Percentiles rank a stretch among this genome's conserved stretches.
phyloP scores from a whole-genome alignment of 2,113 vertebrate species.

The Arenaria interpres region DNA sequence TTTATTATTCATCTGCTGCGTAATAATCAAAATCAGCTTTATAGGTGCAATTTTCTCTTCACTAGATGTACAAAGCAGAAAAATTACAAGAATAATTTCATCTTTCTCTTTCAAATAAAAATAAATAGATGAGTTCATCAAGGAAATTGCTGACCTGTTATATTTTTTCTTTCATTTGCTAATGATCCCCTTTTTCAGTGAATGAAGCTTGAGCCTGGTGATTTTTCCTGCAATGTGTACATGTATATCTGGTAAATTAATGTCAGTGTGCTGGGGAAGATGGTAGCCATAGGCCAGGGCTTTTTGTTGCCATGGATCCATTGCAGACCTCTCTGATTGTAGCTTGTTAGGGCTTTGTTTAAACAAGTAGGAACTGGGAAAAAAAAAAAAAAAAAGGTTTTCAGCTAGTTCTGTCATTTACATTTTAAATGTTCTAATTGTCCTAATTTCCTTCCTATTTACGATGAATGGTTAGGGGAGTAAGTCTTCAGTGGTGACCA shows the following conservation, averaged over 20 bases:
- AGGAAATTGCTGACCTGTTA: slow-evolving; percentile 53
- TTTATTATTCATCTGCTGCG: slow-evolving; percentile 23
- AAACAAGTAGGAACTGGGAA: slow-evolving; percentile 77
- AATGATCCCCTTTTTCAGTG: slow-evolving; percentile 26
- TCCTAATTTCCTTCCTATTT: slow-evolving; percentile 63
- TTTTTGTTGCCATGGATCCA: slow-evolving; percentile 80
- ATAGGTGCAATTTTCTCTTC: slow-evolving; percentile 29
- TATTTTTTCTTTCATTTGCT: slow-evolving; percentile 60
- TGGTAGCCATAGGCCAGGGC: slow-evolving; percentile 69
- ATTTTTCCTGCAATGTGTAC: slow-evolving; percentile 10
- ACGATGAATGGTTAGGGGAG: not conserved
- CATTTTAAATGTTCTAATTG: slow-evolving; percentile 77
- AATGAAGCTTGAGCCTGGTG: slow-evolving; percentile 43
- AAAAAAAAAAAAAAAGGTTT: slow-evolving; percentile 18
- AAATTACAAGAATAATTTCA: slow-evolving; percentile 50
- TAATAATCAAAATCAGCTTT: slow-evolving; percentile 43
- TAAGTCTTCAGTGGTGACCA: slow-evolving; percentile 8
- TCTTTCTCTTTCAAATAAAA: slow-evolving; percentile 63
- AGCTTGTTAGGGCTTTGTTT: slow-evolving; percentile 81
- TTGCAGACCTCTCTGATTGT: slow-evolving; percentile 77
- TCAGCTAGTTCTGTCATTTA: slow-evolving; percentile 81
- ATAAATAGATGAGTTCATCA: slow-evolving; percentile 59
- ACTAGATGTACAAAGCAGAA: slow-evolving; percentile 7
- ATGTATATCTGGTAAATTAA: slow-evolving; percentile 42
- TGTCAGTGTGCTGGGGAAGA: slow-evolving; percentile 62